A percentile compares a stretch with the other conserved stretches of the same genome.
Conservation (phyloP, 2,888 invertebrate species). For the Mellilla xanthometata region DNA sequence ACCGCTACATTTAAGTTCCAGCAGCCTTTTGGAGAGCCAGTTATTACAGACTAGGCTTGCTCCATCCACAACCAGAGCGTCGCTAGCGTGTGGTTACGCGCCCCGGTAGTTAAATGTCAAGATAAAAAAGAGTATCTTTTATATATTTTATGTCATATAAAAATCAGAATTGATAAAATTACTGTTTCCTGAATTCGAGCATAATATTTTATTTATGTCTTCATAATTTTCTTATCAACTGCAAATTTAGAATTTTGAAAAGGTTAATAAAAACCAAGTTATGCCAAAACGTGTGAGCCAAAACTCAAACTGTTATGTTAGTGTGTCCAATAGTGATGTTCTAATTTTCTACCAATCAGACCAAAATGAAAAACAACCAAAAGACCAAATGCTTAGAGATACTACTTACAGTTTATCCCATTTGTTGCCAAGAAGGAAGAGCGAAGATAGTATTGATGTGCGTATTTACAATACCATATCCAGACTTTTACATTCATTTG, state of each 20-base stretch:
- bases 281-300: conserved; percentile 26
- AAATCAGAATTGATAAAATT: no score
- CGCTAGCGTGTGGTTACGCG: no score
- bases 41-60: no score
- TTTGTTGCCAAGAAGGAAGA: conserved; percentile 9
- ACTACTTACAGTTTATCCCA: conserved; percentile 23
- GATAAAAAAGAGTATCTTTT: no score
- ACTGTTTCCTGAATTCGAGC: no score
- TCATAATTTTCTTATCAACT: background rate
- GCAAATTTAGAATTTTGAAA: conserved; percentile 32
- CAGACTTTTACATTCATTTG: background rate
- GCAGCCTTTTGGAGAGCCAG: no score
- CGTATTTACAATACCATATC: conserved; percentile 20
- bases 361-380: conserved; percentile 14
- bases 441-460: conserved; percentile 12
- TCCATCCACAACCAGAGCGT: no score
- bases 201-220: no score
- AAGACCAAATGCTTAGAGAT: conserved; percentile 5
- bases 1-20: no score
- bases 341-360: background rate
- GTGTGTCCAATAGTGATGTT: conserved; percentile 13
- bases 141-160: no score
- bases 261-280: conserved; percentile 24
- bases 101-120: no score
- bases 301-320: conserved; percentile 21